Evolutionary conservation across 2,113 vertebrate genomes (phyloP).

Genomic region (Zonotrichia leucophrys): DNA sequence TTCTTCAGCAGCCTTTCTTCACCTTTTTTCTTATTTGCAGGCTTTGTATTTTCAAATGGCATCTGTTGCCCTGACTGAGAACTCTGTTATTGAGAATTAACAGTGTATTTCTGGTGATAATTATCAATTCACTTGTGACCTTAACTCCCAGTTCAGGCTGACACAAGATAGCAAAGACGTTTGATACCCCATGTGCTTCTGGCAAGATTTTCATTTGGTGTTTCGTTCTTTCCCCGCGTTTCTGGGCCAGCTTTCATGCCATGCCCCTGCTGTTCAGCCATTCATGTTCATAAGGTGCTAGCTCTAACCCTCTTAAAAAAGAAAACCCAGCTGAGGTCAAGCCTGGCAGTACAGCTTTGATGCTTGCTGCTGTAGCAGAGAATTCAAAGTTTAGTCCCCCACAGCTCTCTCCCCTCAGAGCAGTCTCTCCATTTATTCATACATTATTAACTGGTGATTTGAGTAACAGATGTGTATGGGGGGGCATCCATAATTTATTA

Average conservation of each 20-base stretch:
- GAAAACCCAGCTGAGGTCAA: conserved; percentile 31
- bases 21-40: background rate
- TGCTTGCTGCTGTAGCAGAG: conserved; percentile 40
- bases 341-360: conserved; percentile 51
- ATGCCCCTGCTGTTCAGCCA: conserved; percentile 5
- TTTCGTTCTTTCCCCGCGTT: background rate
- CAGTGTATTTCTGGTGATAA: background rate
- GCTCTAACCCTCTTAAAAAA: background rate
- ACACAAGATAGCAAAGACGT: background rate
- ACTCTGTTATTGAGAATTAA: background rate
- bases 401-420: conserved; percentile 31
- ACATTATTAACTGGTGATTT: conserved; percentile 68
- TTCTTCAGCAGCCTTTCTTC: background rate
- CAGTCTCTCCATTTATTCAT: conserved; percentile 54
- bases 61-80: background rate
- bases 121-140: background rate
- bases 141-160: background rate
- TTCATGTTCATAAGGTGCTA: background rate
- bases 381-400: conserved; percentile 55
- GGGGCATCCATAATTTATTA: conserved; percentile 61
- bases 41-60: background rate
- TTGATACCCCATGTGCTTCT: background rate
- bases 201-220: background rate
- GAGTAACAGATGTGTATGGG: conserved; percentile 36
- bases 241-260: conserved; percentile 19